phyloP scores from a whole-genome alignment of 2,113 vertebrate genomes.

The Todiramphus saurophagus region DNA sequence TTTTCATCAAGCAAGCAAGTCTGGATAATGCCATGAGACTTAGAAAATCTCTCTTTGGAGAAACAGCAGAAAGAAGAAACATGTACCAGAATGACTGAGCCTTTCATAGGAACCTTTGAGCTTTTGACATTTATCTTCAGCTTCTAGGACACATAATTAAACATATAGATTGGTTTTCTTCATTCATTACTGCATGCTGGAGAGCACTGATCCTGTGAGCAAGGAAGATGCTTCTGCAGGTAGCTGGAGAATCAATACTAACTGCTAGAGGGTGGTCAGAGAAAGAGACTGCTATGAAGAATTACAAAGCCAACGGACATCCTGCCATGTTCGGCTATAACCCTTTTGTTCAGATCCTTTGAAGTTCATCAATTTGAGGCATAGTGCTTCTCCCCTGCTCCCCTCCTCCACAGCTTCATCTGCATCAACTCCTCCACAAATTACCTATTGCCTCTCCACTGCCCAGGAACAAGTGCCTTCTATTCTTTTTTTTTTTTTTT shows the following conservation, averaged over 20 bases:
- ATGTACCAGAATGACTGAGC: not conserved
- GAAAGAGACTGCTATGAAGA: not conserved
- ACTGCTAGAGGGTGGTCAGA: not conserved
- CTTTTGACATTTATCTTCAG: not conserved
- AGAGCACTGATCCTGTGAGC: not conserved
- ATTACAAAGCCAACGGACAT: not conserved
- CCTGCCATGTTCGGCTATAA: not conserved
- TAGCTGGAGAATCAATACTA: not conserved
- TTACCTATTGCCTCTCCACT: not conserved
- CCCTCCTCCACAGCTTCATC: not conserved
- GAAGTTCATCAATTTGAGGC: not conserved
- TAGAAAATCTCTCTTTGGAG: not conserved
- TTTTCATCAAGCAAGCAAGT: not conserved
- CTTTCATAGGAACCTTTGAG: not conserved
- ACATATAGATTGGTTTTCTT: not conserved
- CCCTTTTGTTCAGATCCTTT: not conserved
- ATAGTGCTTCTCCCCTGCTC: not conserved
- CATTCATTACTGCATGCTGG: not conserved
- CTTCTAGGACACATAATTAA: not conserved
- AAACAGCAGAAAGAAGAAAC: not conserved
- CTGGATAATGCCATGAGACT: not conserved
- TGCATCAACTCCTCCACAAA: not conserved
- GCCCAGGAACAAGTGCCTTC: not conserved
- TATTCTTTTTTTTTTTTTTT: not conserved
- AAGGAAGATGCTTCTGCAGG: not conserved